Evolutionary conservation across 2,113 vertebrate genomes (phyloP).

Genomic region (Oncorhynchus tshawytscha): DNA sequence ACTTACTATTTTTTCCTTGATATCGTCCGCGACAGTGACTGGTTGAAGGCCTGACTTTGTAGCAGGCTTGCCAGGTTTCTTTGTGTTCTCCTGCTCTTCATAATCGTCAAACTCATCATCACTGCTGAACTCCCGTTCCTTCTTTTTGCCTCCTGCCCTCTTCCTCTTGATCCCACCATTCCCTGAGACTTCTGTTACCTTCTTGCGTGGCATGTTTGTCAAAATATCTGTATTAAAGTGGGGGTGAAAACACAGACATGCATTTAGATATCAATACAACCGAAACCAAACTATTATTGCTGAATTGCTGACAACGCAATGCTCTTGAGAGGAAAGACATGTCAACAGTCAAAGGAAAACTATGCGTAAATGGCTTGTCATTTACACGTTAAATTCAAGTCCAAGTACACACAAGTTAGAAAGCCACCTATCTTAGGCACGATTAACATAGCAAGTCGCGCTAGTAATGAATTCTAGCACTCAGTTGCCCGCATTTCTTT

Average conservation of each 20-base stretch:
- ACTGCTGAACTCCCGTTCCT: slow-evolving; percentile 78
- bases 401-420: not conserved
- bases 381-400: too few relatives aligned
- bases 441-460: too few relatives aligned
- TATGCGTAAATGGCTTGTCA: too few relatives aligned
- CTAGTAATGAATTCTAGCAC: not conserved
- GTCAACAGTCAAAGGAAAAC: too few relatives aligned
- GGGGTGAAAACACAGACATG: too few relatives aligned
- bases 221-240: not conserved
- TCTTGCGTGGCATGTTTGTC: slow-evolving; percentile 78
- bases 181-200: slow-evolving; percentile 76
- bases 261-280: too few relatives aligned
- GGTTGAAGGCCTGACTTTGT: slow-evolving; percentile 75
- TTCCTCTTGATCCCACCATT: slow-evolving; percentile 77
- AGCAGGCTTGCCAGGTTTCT: slow-evolving; percentile 72
- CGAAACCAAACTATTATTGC: too few relatives aligned
- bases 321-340: too few relatives aligned
- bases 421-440: not conserved
- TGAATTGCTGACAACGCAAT: too few relatives aligned
- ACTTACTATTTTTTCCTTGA: slow-evolving; percentile 87
- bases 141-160: slow-evolving; percentile 69
- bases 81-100: slow-evolving; percentile 77
- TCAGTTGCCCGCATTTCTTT: not conserved
- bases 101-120: slow-evolving; percentile 78
- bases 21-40: slow-evolving; percentile 82